Conservation (phyloP, 2,113 vertebrate species). For the Apus apus region DNA sequence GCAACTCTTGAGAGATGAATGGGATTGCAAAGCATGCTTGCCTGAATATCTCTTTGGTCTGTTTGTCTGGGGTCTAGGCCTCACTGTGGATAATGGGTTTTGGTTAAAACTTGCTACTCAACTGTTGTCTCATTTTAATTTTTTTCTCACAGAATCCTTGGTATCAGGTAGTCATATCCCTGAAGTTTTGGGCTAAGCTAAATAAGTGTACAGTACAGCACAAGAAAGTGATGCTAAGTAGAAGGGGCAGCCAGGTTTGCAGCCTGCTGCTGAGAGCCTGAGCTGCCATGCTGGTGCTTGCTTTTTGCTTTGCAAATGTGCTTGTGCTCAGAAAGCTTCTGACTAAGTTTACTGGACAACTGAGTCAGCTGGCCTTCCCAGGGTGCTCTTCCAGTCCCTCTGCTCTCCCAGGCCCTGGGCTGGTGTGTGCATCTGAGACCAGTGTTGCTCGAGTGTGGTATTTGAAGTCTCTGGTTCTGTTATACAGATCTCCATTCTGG, state of each 20-base stretch:
- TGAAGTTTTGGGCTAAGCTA: neutral
- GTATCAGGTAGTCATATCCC: neutral
- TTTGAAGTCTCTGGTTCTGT: neutral
- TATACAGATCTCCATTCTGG: fast-evolving
- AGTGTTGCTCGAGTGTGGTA: fast-evolving
- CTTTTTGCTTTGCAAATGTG: neutral
- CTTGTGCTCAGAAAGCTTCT: neutral
- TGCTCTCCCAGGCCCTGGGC: neutral
- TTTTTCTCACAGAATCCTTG: neutral
- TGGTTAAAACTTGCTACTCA: neutral
- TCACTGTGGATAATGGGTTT: neutral
- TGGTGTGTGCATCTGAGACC: fast-evolving
- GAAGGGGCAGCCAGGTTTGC: neutral
- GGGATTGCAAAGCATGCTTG: neutral
- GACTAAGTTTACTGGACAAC: neutral
- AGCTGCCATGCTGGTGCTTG: neutral
- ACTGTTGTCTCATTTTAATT: neutral
- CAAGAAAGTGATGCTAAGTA: fast-evolving
- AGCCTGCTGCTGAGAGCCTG: neutral
- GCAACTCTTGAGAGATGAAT: neutral
- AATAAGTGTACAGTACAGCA: neutral
- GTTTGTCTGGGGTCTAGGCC: neutral
- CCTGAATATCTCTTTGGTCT: neutral
- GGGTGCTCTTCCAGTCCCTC: neutral
- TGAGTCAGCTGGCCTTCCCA: neutral